phyloP scores from a whole-genome alignment of 1,140 invertebrate genomes.

The Holcopasites calliopsidis region DNA sequence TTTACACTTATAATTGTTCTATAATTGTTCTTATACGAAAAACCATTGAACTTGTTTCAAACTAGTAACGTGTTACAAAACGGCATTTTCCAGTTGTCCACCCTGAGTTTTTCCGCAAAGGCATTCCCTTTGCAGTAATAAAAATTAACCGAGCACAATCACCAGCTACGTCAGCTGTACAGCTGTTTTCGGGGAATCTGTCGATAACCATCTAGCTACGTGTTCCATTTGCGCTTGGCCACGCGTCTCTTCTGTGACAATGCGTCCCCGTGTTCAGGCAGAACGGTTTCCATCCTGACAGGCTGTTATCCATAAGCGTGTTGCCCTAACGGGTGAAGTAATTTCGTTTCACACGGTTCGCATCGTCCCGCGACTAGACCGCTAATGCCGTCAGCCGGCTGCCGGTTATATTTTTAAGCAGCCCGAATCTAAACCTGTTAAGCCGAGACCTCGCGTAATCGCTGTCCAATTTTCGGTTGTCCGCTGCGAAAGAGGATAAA shows the following conservation, averaged over 20 bases:
- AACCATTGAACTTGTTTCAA: too few species aligned
- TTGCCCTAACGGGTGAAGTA: slow-evolving; percentile 40
- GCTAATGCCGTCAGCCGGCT: slow-evolving; percentile 41
- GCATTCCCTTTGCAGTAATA: neutral
- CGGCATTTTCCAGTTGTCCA: too few species aligned
- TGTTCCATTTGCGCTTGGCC: slow-evolving; percentile 13
- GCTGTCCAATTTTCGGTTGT: slow-evolving; percentile 21
- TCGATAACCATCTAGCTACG: slow-evolving; percentile 35
- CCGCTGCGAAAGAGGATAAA: neutral
- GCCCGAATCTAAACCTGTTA: slow-evolving; percentile 45
- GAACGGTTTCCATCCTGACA: slow-evolving; percentile 46
- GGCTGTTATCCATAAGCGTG: slow-evolving; percentile 55
- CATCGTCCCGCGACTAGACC: slow-evolving; percentile 38
- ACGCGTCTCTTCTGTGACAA: slow-evolving; percentile 37
- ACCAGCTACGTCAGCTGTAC: neutral
- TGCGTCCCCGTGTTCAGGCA: slow-evolving; percentile 14
- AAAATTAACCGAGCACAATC: slow-evolving; percentile 10
- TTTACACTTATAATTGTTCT: too few species aligned
- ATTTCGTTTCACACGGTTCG: slow-evolving; percentile 50
- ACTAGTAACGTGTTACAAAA: too few species aligned
- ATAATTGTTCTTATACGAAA: too few species aligned
- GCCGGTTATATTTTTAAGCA: slow-evolving; percentile 56
- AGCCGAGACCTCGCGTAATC: slow-evolving; percentile 18
- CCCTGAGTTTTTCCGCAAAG: neutral
- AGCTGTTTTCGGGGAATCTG: slow-evolving; percentile 23